Evolutionary conservation across 2,797 vertebrate species (phyloP), one percentile per base, ranked within the genome.

Genomic region (Glyptemys insculpta): DNA sequence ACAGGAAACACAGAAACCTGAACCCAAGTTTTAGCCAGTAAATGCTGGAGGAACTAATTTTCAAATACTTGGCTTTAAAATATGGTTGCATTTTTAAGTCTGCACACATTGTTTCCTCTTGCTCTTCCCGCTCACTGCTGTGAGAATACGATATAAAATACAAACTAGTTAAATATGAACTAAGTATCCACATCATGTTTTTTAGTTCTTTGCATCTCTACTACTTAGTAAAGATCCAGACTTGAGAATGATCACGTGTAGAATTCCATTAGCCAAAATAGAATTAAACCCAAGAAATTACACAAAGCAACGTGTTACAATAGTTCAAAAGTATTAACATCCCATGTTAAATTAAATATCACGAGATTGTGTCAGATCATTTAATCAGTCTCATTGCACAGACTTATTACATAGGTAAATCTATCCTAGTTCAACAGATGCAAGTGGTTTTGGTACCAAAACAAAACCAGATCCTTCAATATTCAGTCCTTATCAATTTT

Each of bases 21-120:
- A 3, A 31, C 7, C 49, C 29, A 52, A 76, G 78, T 57, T 91
- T 93, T 88, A 87, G 72, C 54, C 87, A 41, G 81, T 85, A 85
- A 92, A 59, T 89, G 65, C 65, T 11, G 57, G 59, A 21, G 12
- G 3, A 79, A 95, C 29, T 88, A 47, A 68, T 86, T 93, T 93
- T 82, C 21, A 91, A 86, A 95, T 87, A 80, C 21, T 68, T 91
- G 57, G 54, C 87, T 90, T 90, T 91, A 86, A 90, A 92, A 74
- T 92, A 89, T 79, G 95, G 94, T 91, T 85, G 4, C 57, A 78
- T 62, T 94, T 79, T 72, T 72, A 93, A 80, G 25, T 84, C 68
- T 84, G 82, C 86, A 86, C 19, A 44, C 1, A 6, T 80, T 87
- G 5, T 94, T 59, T 18, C 47, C 25, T 89, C n/a, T 79, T 83